phyloP scores from a whole-genome alignment of 2,113 vertebrate species.

The Dermatemys mawii region DNA sequence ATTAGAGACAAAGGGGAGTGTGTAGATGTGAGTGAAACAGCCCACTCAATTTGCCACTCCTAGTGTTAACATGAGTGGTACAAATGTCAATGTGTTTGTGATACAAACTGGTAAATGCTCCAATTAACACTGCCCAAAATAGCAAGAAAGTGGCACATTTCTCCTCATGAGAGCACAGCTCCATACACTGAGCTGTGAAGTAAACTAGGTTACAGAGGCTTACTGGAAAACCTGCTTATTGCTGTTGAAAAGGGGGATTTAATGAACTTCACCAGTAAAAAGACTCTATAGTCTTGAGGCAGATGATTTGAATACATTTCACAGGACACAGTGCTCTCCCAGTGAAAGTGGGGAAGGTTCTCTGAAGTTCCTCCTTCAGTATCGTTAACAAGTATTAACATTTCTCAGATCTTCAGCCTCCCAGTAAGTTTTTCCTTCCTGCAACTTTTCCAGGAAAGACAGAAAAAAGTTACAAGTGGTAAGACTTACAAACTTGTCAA shows the following conservation, averaged over 20 bases:
- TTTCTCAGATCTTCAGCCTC: background rate
- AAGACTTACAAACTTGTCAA: background rate
- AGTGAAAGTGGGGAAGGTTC: background rate
- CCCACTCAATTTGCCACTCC: constrained; percentile 20
- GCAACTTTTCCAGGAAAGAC: background rate
- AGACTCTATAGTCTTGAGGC: background rate
- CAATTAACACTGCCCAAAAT: constrained; percentile 61
- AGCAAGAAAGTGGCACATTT: constrained; percentile 66
- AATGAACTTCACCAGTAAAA: constrained; percentile 40
- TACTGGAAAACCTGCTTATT: constrained; percentile 51
- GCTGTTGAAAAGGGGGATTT: constrained; percentile 47
- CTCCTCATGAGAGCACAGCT: constrained; percentile 68
- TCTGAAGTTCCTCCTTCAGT: background rate
- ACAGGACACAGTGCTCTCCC: background rate
- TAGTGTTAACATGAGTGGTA: background rate
- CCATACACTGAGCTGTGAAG: background rate
- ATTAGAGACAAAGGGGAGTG: background rate
- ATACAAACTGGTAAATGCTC: constrained; percentile 57
- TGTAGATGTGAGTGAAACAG: background rate
- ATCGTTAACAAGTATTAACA: background rate
- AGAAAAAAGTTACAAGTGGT: background rate
- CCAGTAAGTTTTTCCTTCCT: too few species aligned
- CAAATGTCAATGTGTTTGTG: constrained; percentile 34
- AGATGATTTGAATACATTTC: background rate
- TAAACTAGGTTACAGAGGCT: constrained; percentile 66